These are phyloP conservation scores for Capricornis sumatraensis DNA, from an alignment of 2,113 vertebrate species.

Conservation along the genomic window DNA sequence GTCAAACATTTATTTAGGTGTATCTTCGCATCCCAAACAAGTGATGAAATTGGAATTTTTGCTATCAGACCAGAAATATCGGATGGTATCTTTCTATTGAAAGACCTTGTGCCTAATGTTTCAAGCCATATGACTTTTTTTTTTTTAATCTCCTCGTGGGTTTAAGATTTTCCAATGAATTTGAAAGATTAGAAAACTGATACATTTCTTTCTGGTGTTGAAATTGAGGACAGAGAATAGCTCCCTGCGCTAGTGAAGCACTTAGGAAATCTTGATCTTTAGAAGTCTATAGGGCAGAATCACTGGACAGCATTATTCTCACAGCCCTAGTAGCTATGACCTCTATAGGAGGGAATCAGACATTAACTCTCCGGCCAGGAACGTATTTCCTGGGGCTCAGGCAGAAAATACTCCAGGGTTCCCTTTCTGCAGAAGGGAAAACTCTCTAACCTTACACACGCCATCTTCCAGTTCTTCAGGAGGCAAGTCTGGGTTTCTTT, in stretches of 20 bases:
- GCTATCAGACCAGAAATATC: neutral
- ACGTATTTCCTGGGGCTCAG: neutral
- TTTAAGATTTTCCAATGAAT: neutral
- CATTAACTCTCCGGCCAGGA: neutral
- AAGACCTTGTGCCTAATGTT: neutral
- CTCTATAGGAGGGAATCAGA: neutral
- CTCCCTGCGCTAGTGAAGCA: neutral
- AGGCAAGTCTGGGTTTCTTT: slow-evolving; percentile 84
- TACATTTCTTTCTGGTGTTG: neutral
- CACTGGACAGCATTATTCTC: neutral
- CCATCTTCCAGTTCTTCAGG: slow-evolving; percentile 86
- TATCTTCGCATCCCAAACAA: neutral
- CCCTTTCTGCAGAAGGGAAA: neutral
- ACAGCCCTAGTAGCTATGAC: neutral
- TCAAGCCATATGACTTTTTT: neutral
- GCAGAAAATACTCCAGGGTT: neutral
- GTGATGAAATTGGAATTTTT: neutral
- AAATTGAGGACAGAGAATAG: neutral
- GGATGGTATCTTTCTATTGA: neutral
- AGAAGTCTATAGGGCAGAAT: neutral
- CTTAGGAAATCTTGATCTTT: neutral
- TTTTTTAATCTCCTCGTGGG: neutral
- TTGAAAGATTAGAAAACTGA: neutral
- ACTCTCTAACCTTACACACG: slow-evolving; percentile 82
- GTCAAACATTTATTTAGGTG: neutral